Percentiles rank a stretch among this genome's conserved stretches.
These are phyloP conservation scores for Prolemur simus DNA, from an alignment of 2,113 vertebrate genomes.

Conservation along the genomic window DNA sequence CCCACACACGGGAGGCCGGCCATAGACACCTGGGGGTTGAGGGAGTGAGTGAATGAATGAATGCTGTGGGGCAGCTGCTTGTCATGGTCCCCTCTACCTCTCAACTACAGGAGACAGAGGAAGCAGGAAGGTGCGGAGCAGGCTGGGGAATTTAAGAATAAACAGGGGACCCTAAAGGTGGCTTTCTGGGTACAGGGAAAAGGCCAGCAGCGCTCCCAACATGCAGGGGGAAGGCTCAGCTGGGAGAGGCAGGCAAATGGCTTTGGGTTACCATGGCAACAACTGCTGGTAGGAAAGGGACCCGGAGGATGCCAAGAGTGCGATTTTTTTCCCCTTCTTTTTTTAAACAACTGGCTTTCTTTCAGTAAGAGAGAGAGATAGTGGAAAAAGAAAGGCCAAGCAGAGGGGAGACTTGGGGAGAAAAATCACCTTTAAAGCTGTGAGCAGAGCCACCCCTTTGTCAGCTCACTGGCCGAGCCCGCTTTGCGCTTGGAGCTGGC, in stretches of 20 bases:
- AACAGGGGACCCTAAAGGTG: background rate
- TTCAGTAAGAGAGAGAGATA: background rate
- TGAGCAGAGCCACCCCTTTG: background rate
- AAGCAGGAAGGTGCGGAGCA: background rate
- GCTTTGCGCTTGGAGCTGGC: background rate
- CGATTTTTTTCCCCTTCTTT: background rate
- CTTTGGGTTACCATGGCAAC: constrained; percentile 56
- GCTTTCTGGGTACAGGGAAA: background rate
- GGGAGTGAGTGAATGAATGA: rapidly evolving
- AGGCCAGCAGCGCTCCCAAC: background rate
- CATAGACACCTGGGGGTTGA: too few species aligned
- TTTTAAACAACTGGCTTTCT: background rate
- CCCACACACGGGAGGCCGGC: background rate
- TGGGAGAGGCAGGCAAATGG: background rate
- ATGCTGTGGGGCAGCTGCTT: too few species aligned
- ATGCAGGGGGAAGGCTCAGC: background rate
- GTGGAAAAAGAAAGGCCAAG: background rate
- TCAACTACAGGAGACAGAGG: background rate
- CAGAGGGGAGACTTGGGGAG: too few species aligned
- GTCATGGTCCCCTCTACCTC: background rate
- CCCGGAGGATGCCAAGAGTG: background rate
- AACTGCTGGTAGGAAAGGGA: background rate
- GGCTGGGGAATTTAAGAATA: background rate
- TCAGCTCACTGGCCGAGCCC: background rate
- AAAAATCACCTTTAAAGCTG: background rate